These are phyloP conservation scores for Myopa testacea DNA, from an alignment of 2,888 invertebrate genomes.

Conservation along the genomic window DNA sequence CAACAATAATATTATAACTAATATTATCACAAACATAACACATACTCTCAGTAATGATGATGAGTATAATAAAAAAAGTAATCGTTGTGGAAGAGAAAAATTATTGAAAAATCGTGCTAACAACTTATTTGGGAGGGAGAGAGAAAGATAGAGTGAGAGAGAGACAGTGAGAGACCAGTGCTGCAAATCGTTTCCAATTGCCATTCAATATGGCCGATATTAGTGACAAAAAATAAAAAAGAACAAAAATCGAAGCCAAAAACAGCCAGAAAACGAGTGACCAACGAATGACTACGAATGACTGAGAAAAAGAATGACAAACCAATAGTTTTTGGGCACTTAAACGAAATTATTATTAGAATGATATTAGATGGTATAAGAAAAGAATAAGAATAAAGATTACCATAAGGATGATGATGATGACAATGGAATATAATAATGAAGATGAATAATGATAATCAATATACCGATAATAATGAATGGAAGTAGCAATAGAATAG, in stretches of 20 bases:
- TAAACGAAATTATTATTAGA: slow-evolving; percentile 7
- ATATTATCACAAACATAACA: too few species aligned
- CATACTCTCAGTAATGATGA: neutral
- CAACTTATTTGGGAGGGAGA: neutral
- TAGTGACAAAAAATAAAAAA: slow-evolving; percentile 4
- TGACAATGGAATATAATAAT: too few species aligned
- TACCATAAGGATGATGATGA: too few species aligned
- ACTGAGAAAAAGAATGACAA: slow-evolving; percentile 50
- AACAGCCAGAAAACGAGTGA: too few species aligned
- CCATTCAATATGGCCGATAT: slow-evolving; percentile 29
- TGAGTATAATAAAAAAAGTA: slow-evolving; percentile 6
- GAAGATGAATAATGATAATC: too few species aligned
- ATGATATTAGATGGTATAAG: neutral
- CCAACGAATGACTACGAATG: neutral
- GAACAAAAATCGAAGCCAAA: slow-evolving; percentile 1
- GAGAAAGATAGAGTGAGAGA: too few species aligned
- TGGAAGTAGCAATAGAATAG: too few species aligned
- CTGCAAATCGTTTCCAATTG: slow-evolving; percentile 32
- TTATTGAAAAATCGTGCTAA: slow-evolving; percentile 31
- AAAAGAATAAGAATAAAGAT: too few species aligned
- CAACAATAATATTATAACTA: neutral
- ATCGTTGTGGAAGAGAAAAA: neutral
- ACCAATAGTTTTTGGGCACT: slow-evolving; percentile 44
- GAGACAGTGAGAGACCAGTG: slow-evolving; percentile 17
- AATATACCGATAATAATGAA: too few species aligned